Percentiles rank a stretch among this genome's conserved stretches.
phyloP scores from a whole-genome alignment of 2,888 invertebrate species.

The Hypercompe scribonia region DNA sequence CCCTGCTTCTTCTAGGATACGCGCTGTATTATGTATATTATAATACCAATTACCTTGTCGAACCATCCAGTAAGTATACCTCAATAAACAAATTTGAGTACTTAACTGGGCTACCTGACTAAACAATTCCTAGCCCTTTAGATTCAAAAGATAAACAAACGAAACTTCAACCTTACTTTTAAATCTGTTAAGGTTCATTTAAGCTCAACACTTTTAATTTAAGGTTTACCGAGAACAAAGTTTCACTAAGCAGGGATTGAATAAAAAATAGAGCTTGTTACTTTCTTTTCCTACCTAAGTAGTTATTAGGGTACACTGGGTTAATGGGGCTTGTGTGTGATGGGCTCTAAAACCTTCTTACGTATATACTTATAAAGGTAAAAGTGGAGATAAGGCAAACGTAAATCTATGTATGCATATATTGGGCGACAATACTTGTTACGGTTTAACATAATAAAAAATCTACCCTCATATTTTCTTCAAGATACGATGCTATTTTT shows the following conservation, averaged over 20 bases:
- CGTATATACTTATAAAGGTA: slow-evolving; percentile 15
- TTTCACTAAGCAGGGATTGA: slow-evolving; percentile 32
- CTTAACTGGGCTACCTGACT: background rate
- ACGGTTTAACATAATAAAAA: background rate
- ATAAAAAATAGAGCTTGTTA: slow-evolving; percentile 44
- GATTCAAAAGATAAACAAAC: background rate
- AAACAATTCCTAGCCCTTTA: background rate
- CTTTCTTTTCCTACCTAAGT: slow-evolving; percentile 43
- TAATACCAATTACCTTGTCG: background rate
- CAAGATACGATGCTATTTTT: background rate
- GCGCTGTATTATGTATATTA: background rate
- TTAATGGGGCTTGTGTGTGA: slow-evolving; percentile 51
- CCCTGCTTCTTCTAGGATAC: background rate
- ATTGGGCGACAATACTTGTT: background rate
- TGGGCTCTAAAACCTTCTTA: slow-evolving; percentile 27
- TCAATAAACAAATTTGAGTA: background rate
- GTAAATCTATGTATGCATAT: slow-evolving; percentile 8
- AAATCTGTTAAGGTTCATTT: slow-evolving; percentile 15
- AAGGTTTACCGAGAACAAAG: slow-evolving; percentile 26
- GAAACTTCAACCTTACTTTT: slow-evolving; percentile 8
- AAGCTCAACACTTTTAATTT: slow-evolving; percentile 31
- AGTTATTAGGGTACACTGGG: slow-evolving; percentile 47
- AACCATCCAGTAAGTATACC: background rate
- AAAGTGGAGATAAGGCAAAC: slow-evolving; percentile 9
- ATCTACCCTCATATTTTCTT: background rate